Percentiles rank a stretch among this genome's conserved stretches.
phyloP scores from a whole-genome alignment of 2,797 vertebrate genomes.

The Arrhamphus sclerolepis region DNA sequence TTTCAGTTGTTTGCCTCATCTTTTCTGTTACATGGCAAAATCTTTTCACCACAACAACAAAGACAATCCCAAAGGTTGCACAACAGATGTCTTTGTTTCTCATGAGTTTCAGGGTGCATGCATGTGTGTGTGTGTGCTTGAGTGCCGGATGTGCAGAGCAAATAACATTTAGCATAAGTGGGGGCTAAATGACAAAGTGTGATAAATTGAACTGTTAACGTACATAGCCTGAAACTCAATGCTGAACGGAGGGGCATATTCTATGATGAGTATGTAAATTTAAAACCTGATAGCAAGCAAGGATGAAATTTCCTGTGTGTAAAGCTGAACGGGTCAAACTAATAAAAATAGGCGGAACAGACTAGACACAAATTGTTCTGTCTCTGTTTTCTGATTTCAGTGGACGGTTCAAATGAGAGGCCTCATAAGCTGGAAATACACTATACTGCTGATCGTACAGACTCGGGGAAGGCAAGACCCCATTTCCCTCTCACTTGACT shows the following conservation, averaged over 20 bases:
- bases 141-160: constrained; percentile 46
- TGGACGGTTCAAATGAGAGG: constrained; percentile 61
- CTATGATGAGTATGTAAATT: constrained; percentile 39
- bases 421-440: constrained; percentile 57
- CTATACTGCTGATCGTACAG: constrained; percentile 66
- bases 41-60: constrained; percentile 63
- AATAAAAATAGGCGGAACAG: constrained; percentile 42
- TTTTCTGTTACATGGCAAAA: constrained; percentile 64
- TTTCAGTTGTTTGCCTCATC: constrained; percentile 77
- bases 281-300: constrained; percentile 24
- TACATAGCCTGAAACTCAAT: constrained; percentile 27
- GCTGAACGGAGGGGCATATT: constrained; percentile 38
- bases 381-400: constrained; percentile 45
- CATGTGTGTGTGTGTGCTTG: constrained; percentile 32
- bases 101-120: constrained; percentile 16
- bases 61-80: constrained; percentile 64
- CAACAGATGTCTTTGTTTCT: constrained; percentile 58
- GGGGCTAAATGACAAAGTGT: constrained; percentile 39
- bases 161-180: constrained; percentile 36
- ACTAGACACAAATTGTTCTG: constrained; percentile 53
- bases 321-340: constrained; percentile 25
- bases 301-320: constrained; percentile 18
- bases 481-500: constrained; percentile 75
- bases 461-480: constrained; percentile 62
- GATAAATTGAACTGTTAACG: constrained; percentile 39